A percentile compares a stretch with the other conserved stretches of the same genome.
Evolutionary conservation across 2,797 vertebrate species (phyloP).

Genomic region (Microcaecilia unicolor): DNA sequence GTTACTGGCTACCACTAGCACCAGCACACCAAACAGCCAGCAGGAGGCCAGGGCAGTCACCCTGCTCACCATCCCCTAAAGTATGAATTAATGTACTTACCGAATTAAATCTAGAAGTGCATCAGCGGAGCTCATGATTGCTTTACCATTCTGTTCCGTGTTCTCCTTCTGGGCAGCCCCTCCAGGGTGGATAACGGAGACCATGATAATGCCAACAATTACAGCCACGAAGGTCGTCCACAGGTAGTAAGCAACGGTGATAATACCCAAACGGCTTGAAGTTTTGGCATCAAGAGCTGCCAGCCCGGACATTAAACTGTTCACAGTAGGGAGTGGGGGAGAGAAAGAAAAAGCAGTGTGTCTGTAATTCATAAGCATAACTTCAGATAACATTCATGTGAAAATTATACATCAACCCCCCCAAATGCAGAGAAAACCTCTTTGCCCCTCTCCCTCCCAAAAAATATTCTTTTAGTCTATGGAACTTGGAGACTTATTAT

Average conservation of each 20-base stretch:
- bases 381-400: too few relatives aligned
- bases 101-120: constrained; percentile 89
- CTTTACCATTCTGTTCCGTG: constrained; percentile 73
- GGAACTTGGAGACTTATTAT: too few relatives aligned
- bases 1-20: too few relatives aligned
- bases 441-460: too few relatives aligned
- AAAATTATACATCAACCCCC: too few relatives aligned
- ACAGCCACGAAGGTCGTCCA: constrained; percentile 96
- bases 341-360: constrained; percentile 4
- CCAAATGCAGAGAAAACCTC: too few relatives aligned
- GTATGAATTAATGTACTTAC: constrained; percentile 46
- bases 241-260: constrained; percentile 89
- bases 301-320: constrained; percentile 90
- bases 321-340: too few relatives aligned
- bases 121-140: constrained; percentile 90
- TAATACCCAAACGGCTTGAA: constrained; percentile 84
- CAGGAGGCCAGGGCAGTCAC: too few relatives aligned
- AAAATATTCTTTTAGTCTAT: too few relatives aligned
- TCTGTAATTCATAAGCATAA: too few relatives aligned
- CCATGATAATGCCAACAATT: constrained; percentile 89
- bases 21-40: not conserved
- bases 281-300: constrained; percentile 91
- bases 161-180: constrained; percentile 86
- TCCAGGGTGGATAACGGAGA: constrained; percentile 87
- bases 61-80: constrained; percentile 2